Evolutionary conservation across 2,888 invertebrate species (phyloP), one percentile per base, ranked within the genome.

Genomic region (Callinectes sapidus): DNA sequence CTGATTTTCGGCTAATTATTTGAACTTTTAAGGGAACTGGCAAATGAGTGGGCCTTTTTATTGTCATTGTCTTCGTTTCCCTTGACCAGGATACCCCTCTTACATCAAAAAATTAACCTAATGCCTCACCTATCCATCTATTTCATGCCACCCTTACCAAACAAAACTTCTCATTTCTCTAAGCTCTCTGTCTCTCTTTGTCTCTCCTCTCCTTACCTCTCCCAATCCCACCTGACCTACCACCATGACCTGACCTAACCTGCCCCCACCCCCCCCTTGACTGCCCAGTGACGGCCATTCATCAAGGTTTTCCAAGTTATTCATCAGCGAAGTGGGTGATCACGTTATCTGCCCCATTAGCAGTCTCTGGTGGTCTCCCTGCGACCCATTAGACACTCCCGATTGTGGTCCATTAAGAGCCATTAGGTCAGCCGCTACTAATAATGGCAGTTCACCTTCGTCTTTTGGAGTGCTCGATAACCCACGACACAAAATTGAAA

Each of bases 271-370:
- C 35, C 35, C 32, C 35, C 16, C 35, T 16, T 35, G 81, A 81
- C 35, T 81, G 13, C 35, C 35, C 81, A 32, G 35, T 81, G 35
- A 81, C 32, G 81, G 35, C 32, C 32, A 81, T 81, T 81, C 35
- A 81, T 81, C 81, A 35, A 81, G 81, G 71, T 28, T 28, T 28
- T 71, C 28, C 71, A 71, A 23, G 35, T 81, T 81, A 35, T 81
- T 81, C 35, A 81, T 32, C 81, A 81, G 32, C 32, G 81, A 6
- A 32, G 81, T 32, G 32, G 14, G 35, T 32, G 35, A 16, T 81
- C 81, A 14, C 81, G 32, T 81, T 81, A 81, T 81, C 81, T 81
- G 35, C 35, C 81, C 71, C 81, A 81, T 81, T 81, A 81, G 81
- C 5, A 35, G 35, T 81, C 32, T 16, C 35, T 81, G 35, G 81